phyloP scores from a whole-genome alignment of 2,888 invertebrate genomes.

The Homarus gammarus region DNA sequence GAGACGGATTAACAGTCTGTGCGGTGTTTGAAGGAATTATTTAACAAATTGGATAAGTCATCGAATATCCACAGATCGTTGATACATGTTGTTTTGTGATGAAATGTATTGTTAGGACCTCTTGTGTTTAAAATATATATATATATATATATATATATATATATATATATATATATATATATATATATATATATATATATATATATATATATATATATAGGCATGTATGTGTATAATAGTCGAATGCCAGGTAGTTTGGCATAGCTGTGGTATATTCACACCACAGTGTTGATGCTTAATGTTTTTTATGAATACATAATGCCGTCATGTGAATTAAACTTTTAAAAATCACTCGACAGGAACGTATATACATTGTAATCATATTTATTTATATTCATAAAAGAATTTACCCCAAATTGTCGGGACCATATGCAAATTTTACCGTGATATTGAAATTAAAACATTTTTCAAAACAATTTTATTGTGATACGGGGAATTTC shows the following conservation, averaged over 20 bases:
- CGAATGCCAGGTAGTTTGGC: neutral
- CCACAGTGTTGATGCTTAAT: neutral
- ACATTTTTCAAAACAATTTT: conserved; percentile 31
- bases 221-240: too few relatives aligned
- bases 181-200: too few relatives aligned
- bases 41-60: too few relatives aligned
- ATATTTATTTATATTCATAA: conserved; percentile 12
- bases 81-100: too few relatives aligned
- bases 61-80: too few relatives aligned
- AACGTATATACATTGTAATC: conserved; percentile 8
- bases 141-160: too few relatives aligned
- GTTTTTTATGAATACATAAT: neutral
- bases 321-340: neutral
- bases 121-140: too few relatives aligned
- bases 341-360: neutral
- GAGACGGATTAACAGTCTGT: too few relatives aligned
- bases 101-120: too few relatives aligned
- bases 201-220: too few relatives aligned
- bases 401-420: neutral
- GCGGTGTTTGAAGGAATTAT: too few relatives aligned
- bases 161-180: too few relatives aligned
- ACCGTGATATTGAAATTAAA: conserved; percentile 35
- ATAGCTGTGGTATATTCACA: neutral
- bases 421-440: conserved; percentile 30
- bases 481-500: conserved; percentile 21